A percentile compares a stretch with the other conserved stretches of the same genome.
Evolutionary conservation across 2,888 invertebrate species (phyloP).

Genomic region (Spisula solida): DNA sequence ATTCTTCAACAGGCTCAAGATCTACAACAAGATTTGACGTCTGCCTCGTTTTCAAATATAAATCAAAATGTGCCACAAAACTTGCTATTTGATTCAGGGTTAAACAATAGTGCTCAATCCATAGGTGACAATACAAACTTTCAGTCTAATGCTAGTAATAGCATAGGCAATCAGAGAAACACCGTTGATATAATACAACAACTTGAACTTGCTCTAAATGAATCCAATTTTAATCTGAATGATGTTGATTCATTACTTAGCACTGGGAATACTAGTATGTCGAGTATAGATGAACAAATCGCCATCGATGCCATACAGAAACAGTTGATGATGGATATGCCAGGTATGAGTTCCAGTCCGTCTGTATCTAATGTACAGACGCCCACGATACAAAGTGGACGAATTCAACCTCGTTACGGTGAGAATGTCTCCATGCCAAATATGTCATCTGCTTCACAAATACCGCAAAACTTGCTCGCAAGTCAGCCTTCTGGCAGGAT

Average conservation of each 20-base stretch:
- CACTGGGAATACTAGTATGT: conserved; percentile 49
- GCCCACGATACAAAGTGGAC: conserved; percentile 39
- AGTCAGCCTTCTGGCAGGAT: conserved; percentile 61
- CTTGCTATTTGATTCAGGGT: conserved; percentile 40
- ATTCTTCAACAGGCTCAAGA: conserved; percentile 95
- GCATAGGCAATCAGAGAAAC: conserved; percentile 17
- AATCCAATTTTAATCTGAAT: conserved; percentile 72
- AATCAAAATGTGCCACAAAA: conserved; percentile 45
- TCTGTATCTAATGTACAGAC: conserved; percentile 47
- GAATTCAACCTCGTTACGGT: conserved; percentile 55
- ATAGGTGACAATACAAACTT: conserved; percentile 19
- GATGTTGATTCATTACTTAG: conserved; percentile 78
- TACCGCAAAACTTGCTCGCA: conserved; percentile 51
- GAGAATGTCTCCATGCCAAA: conserved; percentile 46
- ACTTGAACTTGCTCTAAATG: conserved; percentile 81
- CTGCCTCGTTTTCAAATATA: conserved; percentile 57
- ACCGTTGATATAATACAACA: conserved; percentile 75
- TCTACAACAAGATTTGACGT: conserved; percentile 87
- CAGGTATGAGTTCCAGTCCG: conserved; percentile 50
- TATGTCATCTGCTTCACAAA: conserved; percentile 46
- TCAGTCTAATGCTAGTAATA: conserved; percentile 15
- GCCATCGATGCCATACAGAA: conserved; percentile 96
- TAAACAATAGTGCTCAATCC: conserved; percentile 50
- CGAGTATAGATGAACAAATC: conserved; percentile 90
- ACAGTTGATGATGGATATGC: conserved; percentile 93